Evolutionary conservation across 2,113 vertebrate genomes (phyloP).

Genomic region (Sylvietta virens): DNA sequence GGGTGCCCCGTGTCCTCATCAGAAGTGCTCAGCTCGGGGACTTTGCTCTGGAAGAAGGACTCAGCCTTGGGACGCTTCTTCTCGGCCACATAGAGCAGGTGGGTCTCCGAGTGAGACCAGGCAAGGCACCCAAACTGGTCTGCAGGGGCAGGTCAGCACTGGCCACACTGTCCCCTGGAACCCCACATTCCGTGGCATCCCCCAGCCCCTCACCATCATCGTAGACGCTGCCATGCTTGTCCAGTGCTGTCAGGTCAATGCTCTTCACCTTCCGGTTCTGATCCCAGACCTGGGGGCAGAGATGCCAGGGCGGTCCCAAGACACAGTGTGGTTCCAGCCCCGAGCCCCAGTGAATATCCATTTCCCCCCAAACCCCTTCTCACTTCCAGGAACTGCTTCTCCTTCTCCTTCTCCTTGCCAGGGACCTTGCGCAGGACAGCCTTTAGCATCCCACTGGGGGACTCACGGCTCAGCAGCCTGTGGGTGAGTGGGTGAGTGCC

Average conservation of each 20-base stretch:
- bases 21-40: neutral
- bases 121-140: constrained; percentile 94
- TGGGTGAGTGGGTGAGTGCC: neutral
- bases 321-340: fast-evolving
- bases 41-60: constrained; percentile 90
- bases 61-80: constrained; percentile 89
- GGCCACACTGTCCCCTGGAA: fast-evolving
- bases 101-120: constrained; percentile 97
- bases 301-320: fast-evolving
- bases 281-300: constrained; percentile 84
- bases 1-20: constrained; percentile 68
- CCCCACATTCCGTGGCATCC: neutral
- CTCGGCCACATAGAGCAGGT: constrained; percentile 95
- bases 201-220: constrained; percentile 78
- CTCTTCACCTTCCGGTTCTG: constrained; percentile 92
- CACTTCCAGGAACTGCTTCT: constrained; percentile 93
- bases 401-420: constrained; percentile 77
- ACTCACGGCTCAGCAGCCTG: constrained; percentile 88
- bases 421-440: constrained; percentile 84
- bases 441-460: constrained; percentile 88
- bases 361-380: neutral
- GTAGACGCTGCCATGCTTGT: constrained; percentile 90
- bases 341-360: fast-evolving
- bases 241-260: constrained; percentile 85
- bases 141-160: constrained; percentile 21